Conservation (phyloP, 1,140 invertebrate species). For the Drosophila parabipectinata region DNA sequence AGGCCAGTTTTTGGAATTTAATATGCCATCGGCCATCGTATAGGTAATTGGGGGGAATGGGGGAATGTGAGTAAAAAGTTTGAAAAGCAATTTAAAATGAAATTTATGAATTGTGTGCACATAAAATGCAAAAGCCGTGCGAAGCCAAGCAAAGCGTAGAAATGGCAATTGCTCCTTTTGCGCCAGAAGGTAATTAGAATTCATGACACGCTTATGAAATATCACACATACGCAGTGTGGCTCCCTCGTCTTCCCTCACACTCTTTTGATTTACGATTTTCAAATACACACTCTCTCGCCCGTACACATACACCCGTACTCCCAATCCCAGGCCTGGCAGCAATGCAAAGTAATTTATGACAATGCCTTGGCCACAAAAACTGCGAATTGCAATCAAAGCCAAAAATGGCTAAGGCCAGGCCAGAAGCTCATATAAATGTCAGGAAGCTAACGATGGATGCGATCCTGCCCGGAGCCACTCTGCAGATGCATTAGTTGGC, state of each 20-base stretch:
- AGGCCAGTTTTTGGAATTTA: slow-evolving; percentile 21
- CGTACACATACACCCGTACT: neutral
- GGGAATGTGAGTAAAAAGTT: slow-evolving; percentile 38
- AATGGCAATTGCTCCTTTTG: slow-evolving; percentile 40
- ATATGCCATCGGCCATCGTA: slow-evolving; percentile 30
- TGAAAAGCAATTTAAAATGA: slow-evolving; percentile 67
- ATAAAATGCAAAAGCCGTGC: slow-evolving; percentile 52
- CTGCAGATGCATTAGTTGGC: slow-evolving; percentile 65
- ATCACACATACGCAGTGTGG: slow-evolving; percentile 79
- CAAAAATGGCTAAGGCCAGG: slow-evolving; percentile 68
- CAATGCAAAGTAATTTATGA: slow-evolving; percentile 76
- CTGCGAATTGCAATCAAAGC: slow-evolving; percentile 76
- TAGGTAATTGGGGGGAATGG: neutral
- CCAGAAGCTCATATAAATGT: slow-evolving; percentile 79
- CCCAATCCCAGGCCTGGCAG: slow-evolving; percentile 13
- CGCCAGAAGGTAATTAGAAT: slow-evolving; percentile 77
- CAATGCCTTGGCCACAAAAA: slow-evolving; percentile 76
- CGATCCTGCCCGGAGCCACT: slow-evolving; percentile 31
- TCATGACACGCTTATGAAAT: slow-evolving; percentile 80
- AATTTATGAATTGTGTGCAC: slow-evolving; percentile 72
- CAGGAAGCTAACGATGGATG: slow-evolving; percentile 74
- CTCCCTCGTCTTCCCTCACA: neutral
- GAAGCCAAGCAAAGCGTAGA: slow-evolving; percentile 24
- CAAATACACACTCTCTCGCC: slow-evolving; percentile 52
- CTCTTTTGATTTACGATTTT: slow-evolving; percentile 75